phyloP scores from a whole-genome alignment of 2,113 vertebrate species.

The Seriola aureovittata region DNA sequence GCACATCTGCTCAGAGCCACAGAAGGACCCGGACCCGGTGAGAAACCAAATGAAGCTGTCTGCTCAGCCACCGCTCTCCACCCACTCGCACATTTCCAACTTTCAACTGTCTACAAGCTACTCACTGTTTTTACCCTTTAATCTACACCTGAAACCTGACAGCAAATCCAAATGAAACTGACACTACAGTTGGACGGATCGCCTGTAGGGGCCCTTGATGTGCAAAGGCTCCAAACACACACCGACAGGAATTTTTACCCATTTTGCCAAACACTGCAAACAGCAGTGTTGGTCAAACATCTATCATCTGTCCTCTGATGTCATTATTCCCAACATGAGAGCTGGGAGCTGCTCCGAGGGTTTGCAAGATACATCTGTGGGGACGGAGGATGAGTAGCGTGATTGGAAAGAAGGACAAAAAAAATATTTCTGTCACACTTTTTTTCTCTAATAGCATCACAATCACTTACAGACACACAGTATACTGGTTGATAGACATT shows the following conservation, averaged over 20 bases:
- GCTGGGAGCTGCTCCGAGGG: neutral
- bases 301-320: neutral
- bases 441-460: neutral
- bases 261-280: neutral
- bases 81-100: conserved; percentile 49
- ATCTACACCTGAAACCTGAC: conserved; percentile 19
- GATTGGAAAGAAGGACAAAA: neutral
- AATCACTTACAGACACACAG: neutral
- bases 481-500: neutral
- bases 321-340: neutral
- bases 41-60: conserved; percentile 61
- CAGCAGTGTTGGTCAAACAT: neutral
- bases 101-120: conserved; percentile 38
- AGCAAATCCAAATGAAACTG: conserved; percentile 27
- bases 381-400: too few species aligned
- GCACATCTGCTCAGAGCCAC: conserved; percentile 62
- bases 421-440: neutral
- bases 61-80: conserved; percentile 36
- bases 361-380: neutral
- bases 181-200: neutral
- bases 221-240: neutral
- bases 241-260: neutral
- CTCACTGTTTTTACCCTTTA: conserved; percentile 27
- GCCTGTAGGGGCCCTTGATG: neutral
- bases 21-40: conserved; percentile 28